Evolutionary conservation across 2,113 vertebrate species (phyloP), one percentile per base, ranked within the genome.

Genomic region (Notiomystis cincta): DNA sequence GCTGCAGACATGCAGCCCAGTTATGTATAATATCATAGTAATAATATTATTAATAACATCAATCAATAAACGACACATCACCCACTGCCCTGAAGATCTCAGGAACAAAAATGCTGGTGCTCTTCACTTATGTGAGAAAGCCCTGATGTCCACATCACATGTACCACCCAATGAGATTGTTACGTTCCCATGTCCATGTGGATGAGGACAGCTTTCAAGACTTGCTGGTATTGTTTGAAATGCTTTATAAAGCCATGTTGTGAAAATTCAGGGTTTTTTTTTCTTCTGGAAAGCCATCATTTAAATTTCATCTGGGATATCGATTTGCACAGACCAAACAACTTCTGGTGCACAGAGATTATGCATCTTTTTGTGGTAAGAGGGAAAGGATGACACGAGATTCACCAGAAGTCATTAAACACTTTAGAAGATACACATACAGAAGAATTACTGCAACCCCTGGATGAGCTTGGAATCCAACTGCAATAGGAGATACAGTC

Each of bases 161-260:
- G 0, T 2, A 40, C 22, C 33, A 60, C 35, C 28, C 0, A 0
- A 11, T 5, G 35, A 35, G 5, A 25, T 4, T 3, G 3, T 22
- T 11, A 13, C 5, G 20, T 6, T 76, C 10, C 4, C n/a, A 11
- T 1, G 9, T 17, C 62, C 45, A 15, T 4, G 7, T 0, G 6
- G 58, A 13, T 33, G 38, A 2, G 7, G 12, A 73, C 15, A 67
- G 51, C 40, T 56, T 57, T 61, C 40, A 13, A 37, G 23, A 22
- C 7, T 13, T 12, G 7, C 27, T 65, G n/a, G 33, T 30, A 6
- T 23, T 53, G 11, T 38, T 44, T 58, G 47, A 87, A 71, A 71
- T 0, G 1, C n/a, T 76, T 27, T 23, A 69, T 17, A 6, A 79
- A 71, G 19, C 10, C n/a, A 14, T 2, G 7, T 3, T 1, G 0